A percentile compares a stretch with the other conserved stretches of the same genome.
Conservation (phyloP, 2,113 vertebrate species). For the Alethe diademata region DNA sequence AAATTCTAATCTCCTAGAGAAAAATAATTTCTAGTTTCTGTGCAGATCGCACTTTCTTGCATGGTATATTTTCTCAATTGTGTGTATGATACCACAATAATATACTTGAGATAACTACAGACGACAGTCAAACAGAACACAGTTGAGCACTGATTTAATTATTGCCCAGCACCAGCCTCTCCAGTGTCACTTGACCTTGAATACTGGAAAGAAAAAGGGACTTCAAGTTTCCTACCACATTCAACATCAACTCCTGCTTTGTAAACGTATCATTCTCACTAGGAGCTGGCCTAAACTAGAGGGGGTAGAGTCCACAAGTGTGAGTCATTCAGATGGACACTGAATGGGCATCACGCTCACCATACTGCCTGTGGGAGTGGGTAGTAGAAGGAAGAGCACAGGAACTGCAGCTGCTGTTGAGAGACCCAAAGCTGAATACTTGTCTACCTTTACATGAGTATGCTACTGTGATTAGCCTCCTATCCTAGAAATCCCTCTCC, state of each 20-base stretch:
- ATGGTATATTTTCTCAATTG: neutral
- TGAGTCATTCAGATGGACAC: accelerated
- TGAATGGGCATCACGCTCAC: neutral
- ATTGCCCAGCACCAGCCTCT: neutral
- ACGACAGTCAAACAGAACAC: neutral
- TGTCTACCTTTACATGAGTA: neutral
- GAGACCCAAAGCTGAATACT: neutral
- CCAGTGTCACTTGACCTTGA: neutral
- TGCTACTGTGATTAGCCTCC: neutral
- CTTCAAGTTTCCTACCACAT: neutral
- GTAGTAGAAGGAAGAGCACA: neutral
- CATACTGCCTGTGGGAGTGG: accelerated
- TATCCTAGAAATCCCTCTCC: neutral
- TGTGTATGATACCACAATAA: neutral
- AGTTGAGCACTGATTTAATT: neutral
- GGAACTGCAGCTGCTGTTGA: accelerated
- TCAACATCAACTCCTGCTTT: neutral
- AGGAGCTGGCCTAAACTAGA: neutral
- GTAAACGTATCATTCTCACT: neutral
- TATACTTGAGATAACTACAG: neutral
- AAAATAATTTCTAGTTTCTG: neutral
- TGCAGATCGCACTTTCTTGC: neutral
- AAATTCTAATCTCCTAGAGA: neutral
- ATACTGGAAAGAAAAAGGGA: neutral
- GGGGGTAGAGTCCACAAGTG: neutral